Percentiles rank a stretch among this genome's conserved stretches.
Conservation (phyloP, 1,140 invertebrate genomes). For the Mamestra configurata region DNA sequence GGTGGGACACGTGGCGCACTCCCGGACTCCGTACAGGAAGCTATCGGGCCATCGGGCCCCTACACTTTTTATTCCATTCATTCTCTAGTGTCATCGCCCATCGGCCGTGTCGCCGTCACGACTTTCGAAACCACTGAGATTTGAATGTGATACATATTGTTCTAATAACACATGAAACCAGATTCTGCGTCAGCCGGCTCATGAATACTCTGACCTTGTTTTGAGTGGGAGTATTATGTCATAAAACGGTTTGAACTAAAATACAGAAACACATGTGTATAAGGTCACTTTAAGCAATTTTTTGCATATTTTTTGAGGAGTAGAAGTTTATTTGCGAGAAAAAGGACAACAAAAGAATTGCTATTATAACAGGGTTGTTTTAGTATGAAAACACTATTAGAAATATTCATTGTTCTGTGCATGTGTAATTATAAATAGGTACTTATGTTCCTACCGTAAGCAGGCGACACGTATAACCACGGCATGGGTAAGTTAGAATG, state of each 20-base stretch:
- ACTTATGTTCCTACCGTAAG: background rate
- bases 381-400: background rate
- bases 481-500: background rate
- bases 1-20: constrained; percentile 69
- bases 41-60: constrained; percentile 72
- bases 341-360: background rate
- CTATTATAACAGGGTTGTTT: background rate
- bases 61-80: constrained; percentile 75
- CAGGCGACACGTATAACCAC: background rate
- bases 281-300: background rate
- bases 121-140: constrained; percentile 46
- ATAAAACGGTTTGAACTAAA: constrained; percentile 40
- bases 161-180: constrained; percentile 48
- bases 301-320: constrained; percentile 12
- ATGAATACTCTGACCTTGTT: constrained; percentile 48
- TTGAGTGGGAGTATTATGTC: constrained; percentile 46
- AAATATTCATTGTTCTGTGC: background rate
- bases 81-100: constrained; percentile 72
- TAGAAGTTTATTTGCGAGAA: background rate
- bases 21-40: constrained; percentile 73
- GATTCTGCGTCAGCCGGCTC: constrained; percentile 42
- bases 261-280: background rate
- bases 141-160: constrained; percentile 53
- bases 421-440: background rate
- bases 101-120: constrained; percentile 56